These are phyloP conservation scores for Myripristis murdjan DNA, from an alignment of 2,797 vertebrate species.

Conservation along the genomic window DNA sequence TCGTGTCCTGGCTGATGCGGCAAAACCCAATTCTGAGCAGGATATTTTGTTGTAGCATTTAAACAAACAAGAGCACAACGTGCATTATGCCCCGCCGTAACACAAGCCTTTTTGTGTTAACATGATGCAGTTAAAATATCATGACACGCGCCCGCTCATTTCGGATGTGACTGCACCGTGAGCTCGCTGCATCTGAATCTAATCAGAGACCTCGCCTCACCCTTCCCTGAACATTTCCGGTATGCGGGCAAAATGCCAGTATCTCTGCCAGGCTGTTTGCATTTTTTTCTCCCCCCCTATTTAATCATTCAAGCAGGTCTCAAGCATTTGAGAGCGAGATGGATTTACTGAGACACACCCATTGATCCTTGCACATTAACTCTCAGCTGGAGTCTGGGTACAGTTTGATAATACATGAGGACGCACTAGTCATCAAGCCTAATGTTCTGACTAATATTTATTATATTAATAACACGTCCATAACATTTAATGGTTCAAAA, in stretches of 20 bases:
- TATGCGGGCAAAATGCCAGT: neutral
- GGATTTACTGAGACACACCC: neutral
- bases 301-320: conserved; percentile 6
- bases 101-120: too few relatives aligned
- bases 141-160: neutral
- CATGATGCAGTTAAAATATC: neutral
- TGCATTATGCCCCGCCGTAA: neutral
- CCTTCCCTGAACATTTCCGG: neutral
- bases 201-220: neutral
- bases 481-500: neutral
- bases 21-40: conserved; percentile 30
- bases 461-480: neutral
- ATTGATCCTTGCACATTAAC: neutral
- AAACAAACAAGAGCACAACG: conserved; percentile 21
- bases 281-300: neutral
- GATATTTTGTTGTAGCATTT: conserved; percentile 33
- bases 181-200: too few relatives aligned
- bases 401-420: neutral
- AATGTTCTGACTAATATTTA: neutral
- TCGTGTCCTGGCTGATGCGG: conserved; percentile 42
- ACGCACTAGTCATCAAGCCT: neutral
- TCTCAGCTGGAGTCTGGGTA: neutral
- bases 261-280: neutral
- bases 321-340: neutral
- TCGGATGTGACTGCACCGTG: too few relatives aligned